These are phyloP conservation scores for Pachyuromys duprasi DNA, from an alignment of 2,797 vertebrate species.

Conservation along the genomic window DNA sequence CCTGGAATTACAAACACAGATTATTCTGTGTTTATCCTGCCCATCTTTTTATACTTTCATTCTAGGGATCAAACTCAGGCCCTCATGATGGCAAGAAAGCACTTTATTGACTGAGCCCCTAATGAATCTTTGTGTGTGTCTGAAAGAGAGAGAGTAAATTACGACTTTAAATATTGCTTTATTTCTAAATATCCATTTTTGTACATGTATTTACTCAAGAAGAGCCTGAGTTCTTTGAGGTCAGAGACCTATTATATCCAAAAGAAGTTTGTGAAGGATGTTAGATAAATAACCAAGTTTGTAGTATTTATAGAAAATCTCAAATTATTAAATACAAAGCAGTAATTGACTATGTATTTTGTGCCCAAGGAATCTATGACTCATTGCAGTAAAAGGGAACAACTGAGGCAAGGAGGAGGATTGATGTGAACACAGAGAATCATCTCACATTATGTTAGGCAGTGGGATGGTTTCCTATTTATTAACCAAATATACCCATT, in stretches of 20 bases:
- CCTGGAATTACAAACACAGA: background rate
- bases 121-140: background rate
- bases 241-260: background rate
- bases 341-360: background rate
- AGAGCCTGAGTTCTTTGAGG: background rate
- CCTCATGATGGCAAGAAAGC: background rate
- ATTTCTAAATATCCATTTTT: slow-evolving; percentile 26
- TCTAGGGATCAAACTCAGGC: background rate
- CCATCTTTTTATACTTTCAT: background rate
- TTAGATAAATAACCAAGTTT: background rate
- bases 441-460: background rate
- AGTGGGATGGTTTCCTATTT: background rate
- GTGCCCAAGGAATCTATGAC: background rate
- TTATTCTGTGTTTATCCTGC: background rate
- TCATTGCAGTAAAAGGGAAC: background rate
- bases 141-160: background rate
- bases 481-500: background rate
- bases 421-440: background rate
- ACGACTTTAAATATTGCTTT: slow-evolving; percentile 5
- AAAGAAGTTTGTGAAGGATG: background rate
- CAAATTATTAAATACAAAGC: background rate
- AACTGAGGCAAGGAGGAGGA: background rate
- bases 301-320: background rate
- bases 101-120: background rate
- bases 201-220: background rate